Evolutionary conservation across 2,113 vertebrate species (phyloP).

Genomic region (Synchiropus splendidus): DNA sequence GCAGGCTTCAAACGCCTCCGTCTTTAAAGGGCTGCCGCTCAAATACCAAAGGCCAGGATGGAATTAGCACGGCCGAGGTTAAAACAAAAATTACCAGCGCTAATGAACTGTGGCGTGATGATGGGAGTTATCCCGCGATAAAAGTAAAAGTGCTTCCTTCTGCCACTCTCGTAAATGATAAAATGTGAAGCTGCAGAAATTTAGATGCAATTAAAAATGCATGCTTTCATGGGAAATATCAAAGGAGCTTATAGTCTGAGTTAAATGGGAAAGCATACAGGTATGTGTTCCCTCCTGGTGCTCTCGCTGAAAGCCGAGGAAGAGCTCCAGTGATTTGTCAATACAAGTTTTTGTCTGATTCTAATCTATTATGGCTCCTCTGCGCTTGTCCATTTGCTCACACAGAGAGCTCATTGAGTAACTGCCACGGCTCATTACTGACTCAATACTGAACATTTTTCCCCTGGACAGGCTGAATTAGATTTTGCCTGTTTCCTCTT

Average conservation of each 20-base stretch:
- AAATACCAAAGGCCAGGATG: constrained; percentile 60
- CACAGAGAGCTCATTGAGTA: constrained; percentile 48
- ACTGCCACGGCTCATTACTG: constrained; percentile 47
- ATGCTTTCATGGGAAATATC: too few species aligned
- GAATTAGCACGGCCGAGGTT: constrained; percentile 56
- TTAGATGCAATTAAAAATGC: too few species aligned
- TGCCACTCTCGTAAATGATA: constrained; percentile 5
- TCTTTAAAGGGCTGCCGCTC: constrained; percentile 62
- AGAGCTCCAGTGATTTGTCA: constrained; percentile 30
- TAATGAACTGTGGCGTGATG: constrained; percentile 39
- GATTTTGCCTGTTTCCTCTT: constrained; percentile 36
- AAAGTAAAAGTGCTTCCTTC: constrained; percentile 6
- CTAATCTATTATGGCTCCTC: constrained; percentile 48
- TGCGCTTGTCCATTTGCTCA: constrained; percentile 53
- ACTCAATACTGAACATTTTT: constrained; percentile 17
- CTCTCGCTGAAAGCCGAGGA: constrained; percentile 21
- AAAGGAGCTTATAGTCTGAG: neutral
- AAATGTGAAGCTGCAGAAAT: neutral
- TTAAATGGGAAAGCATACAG: constrained; percentile 8
- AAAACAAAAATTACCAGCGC: constrained; percentile 44
- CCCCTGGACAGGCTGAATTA: constrained; percentile 13
- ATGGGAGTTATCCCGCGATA: constrained; percentile 16
- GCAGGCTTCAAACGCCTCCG: constrained; percentile 67
- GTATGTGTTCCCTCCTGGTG: constrained; percentile 27
- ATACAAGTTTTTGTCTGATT: constrained; percentile 43